Base-by-base conservation (phyloP, 2,113 vertebrate genomes). In the Bubo bubo region DNA sequence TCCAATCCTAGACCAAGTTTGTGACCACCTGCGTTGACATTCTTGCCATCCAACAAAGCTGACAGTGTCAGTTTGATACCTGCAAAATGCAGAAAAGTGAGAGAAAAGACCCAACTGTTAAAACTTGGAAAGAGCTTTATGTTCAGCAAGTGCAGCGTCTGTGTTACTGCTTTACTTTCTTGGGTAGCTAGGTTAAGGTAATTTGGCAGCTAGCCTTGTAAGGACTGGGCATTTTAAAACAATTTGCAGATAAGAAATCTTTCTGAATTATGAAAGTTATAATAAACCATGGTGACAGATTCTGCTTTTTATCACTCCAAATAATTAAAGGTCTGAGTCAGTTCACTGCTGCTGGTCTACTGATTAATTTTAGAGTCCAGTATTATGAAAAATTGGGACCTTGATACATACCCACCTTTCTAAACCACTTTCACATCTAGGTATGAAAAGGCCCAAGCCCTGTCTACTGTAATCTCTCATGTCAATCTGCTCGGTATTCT, bases 11-110 rank as follows among this genome's bases (percentile, higher is more conserved):
- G 98, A 95, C 99, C 99, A 55, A 99, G 98, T 97, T 99, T 99
- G 98, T 99, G 99, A 92, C 99, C 99, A 12, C 99, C 99, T 9
- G 99, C 99, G 1, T 99, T 99, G 97, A 99, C 98, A 62, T 99
- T 99, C 98, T 99, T 99, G 95, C 99, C 99, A 90, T 99, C 99
- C 87, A 99, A 98, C 95, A 99, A 98, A 96, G 99, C 99, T 34
- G 99, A 99, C 88, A 99, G 98, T 0, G 99, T 99, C 98, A 99
- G 97, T 98, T 99, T 99, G 97, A 99, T 98, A 96, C 99, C 99
- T 99, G 97, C 3, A 11, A 45, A 81, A 85, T 0, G 66, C 27
- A 86, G n/a, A 85, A 64, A 76, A 16, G 70, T 8, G 21, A 73
- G n/a, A 66, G 56, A 81, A 52, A 82, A 84, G 55, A 60, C 41